A percentile compares a stretch with the other conserved stretches of the same genome.
These are phyloP conservation scores for Tupiocoris notatus DNA, from an alignment of 2,888 invertebrate genomes.

Conservation along the genomic window DNA sequence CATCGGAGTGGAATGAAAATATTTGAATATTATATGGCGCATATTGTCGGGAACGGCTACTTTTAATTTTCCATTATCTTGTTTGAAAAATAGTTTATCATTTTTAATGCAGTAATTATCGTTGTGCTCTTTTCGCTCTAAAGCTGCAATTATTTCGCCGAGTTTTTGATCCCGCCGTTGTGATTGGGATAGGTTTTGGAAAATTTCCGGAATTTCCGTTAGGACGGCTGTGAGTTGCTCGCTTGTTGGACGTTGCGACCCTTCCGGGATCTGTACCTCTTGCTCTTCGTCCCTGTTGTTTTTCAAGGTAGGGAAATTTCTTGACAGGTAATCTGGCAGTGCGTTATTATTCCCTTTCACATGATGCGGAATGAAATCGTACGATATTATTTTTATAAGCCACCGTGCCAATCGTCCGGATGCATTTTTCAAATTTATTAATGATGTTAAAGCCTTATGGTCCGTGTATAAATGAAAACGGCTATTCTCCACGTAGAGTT, in stretches of 20 bases:
- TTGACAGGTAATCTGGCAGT: constrained; percentile 12
- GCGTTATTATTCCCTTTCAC: constrained; percentile 1
- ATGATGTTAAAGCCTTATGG: constrained; percentile 4
- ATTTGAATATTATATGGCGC: constrained; percentile 7
- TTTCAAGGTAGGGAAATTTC: constrained; percentile 13
- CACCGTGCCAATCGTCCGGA: not conserved
- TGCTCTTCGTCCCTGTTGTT: too few relatives aligned
- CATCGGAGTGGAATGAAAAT: constrained; percentile 3
- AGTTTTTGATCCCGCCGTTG: not conserved
- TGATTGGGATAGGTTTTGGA: not conserved
- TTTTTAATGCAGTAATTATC: not conserved
- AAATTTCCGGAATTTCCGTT: constrained; percentile 8
- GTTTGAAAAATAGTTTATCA: constrained; percentile 1
- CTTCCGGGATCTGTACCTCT: not conserved
- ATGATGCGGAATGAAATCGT: not conserved
- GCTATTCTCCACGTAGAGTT: not conserved
- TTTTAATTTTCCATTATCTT: not conserved
- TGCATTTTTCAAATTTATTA: not conserved
- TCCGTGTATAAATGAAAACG: constrained; percentile 20
- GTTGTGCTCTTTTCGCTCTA: not conserved
- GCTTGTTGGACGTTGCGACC: too few relatives aligned
- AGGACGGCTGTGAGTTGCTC: constrained; percentile 1
- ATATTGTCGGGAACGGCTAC: constrained; percentile 1
- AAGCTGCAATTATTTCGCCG: not conserved
- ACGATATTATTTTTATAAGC: constrained; percentile 10